Percentiles rank a stretch among this genome's conserved stretches.
These are phyloP conservation scores for Sinocyclocheilus maitianheensis DNA, from an alignment of 2,113 vertebrate species.

Conservation along the genomic window DNA sequence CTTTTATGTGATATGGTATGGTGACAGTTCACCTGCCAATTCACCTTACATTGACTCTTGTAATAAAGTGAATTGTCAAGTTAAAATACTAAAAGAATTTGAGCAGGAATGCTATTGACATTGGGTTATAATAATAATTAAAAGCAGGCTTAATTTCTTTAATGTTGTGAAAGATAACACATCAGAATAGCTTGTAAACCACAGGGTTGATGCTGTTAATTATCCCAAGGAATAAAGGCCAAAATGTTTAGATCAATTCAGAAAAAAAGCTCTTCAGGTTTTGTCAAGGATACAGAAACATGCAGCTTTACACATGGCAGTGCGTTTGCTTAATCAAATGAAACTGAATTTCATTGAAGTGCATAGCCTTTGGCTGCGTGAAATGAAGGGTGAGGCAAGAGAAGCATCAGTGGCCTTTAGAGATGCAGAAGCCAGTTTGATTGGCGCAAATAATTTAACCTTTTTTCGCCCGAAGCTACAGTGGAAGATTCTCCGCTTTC, in stretches of 20 bases:
- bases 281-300: conserved; percentile 25
- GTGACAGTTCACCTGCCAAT: background rate
- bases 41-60: background rate
- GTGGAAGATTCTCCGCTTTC: conserved; percentile 70
- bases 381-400: conserved; percentile 40
- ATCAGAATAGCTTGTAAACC: background rate
- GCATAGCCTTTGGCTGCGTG: conserved; percentile 49
- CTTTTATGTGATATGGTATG: background rate
- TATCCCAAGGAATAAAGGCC: background rate
- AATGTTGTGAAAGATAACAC: no score
- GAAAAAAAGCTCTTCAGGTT: background rate
- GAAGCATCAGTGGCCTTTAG: conserved; percentile 53
- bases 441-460: conserved; percentile 79
- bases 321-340: conserved; percentile 48
- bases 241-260: conserved; percentile 12
- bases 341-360: conserved; percentile 53
- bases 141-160: background rate
- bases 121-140: background rate
- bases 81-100: background rate
- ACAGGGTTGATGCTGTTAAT: conserved; percentile 9
- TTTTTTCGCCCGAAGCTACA: conserved; percentile 69
- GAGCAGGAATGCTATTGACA: background rate
- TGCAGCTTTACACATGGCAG: conserved; percentile 41
- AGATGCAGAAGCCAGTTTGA: conserved; percentile 61
- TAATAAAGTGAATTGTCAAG: background rate